These are phyloP conservation scores for Xestia xanthographa DNA, from an alignment of 2,888 invertebrate genomes.

Conservation along the genomic window DNA sequence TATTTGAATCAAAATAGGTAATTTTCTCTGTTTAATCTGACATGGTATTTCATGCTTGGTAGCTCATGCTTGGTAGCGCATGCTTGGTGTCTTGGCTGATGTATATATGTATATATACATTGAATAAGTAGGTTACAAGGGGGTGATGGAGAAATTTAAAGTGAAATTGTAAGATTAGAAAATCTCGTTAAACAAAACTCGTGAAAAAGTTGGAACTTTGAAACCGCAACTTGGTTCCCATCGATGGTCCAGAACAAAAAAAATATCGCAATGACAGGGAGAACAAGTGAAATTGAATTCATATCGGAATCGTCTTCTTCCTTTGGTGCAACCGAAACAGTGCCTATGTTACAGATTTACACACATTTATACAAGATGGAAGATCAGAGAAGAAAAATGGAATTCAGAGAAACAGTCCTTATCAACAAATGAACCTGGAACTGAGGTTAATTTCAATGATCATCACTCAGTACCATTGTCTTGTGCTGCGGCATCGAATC, in stretches of 20 bases:
- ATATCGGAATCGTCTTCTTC: not conserved
- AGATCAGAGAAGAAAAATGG: constrained; percentile 72
- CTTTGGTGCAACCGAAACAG: not conserved
- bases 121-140: no score
- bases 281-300: not conserved
- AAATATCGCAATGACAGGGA: no score
- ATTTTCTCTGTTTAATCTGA: constrained; percentile 1
- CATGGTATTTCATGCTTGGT: not conserved
- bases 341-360: constrained; percentile 73
- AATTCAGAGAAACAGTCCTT: constrained; percentile 68
- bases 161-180: no score
- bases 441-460: constrained; percentile 74
- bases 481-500: constrained; percentile 61
- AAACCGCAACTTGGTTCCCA: no score
- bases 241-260: no score
- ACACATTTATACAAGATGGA: constrained; percentile 81
- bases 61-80: not conserved
- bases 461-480: constrained; percentile 75
- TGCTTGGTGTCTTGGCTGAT: not conserved
- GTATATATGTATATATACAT: no score
- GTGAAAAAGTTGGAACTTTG: no score
- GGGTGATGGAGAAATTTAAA: no score
- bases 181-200: no score
- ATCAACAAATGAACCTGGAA: constrained; percentile 52
- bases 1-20: constrained; percentile 78